phyloP scores from a whole-genome alignment of 1,140 invertebrate genomes.

The roundworm (Caenorhabditis elegans) region WBcel235 BX284606.5:3171501-3172000 shows the following conservation, averaged over 20 bases:
- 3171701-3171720: constrained; percentile 30
- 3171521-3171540: neutral
- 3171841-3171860: constrained; percentile 18
- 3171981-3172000: neutral
- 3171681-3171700: constrained; percentile 31
- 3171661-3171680: constrained; percentile 23
- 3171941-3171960: constrained; percentile 21
- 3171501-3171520: neutral
- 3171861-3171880: constrained; percentile 15
- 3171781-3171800: too few species aligned
- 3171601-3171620: neutral
- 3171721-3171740: neutral
- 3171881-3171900: neutral
- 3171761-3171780: too few species aligned
- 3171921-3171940: constrained; percentile 23
- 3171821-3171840: constrained; percentile 10
- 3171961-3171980: too few species aligned
- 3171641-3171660: constrained; percentile 13
- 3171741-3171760: too few species aligned
- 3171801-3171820: neutral
- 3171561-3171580: neutral
- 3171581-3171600: neutral
- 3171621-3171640: constrained; percentile 2
- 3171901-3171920: neutral
- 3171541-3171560: neutral